Evolutionary conservation across 64 coral and sea anemone genomes (phyloP), one percentile per base, ranked within the genome.

Genomic region (Stichodactyla mertensii): DNA sequence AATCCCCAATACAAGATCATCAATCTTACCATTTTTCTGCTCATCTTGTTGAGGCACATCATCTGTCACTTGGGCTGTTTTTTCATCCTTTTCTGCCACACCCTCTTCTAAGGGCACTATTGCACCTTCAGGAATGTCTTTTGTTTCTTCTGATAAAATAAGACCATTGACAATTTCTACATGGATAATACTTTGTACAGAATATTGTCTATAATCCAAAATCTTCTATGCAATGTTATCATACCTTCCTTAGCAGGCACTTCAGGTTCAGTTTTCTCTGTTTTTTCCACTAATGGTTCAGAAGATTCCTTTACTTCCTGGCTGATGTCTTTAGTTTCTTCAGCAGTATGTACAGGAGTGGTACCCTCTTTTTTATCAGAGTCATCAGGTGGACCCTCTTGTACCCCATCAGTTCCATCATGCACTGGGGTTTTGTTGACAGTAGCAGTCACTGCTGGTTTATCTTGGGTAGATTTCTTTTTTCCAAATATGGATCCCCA

Each of bases 401-500:
- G 78, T 52, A 31, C 57, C 55, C 82, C 82, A 84, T 84, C 57
- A 57, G 45, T 55, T 7, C 55, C 57, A 57, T 60, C 82, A 84
- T 27, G 52, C 57, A 52, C 51, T 84, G n/a, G 10, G 54, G 18
- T 57, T n/a, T 84, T 51, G 0, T 51, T 60, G 28, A 7, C 19
- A 55, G 78, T 36, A 16, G 4, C 22, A 16, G 14, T 16, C 82
- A 57, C 19, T 4, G 27, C 18, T 26, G 82, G 20, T 57, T 55
- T 60, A 5, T 81, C 18, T 55, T 81, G 22, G 6, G 28, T 16
- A 52, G 82, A 84, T 15, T 6, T 84, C 27, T n/a, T 84, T 84
- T 4, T 84, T 22, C 54, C 54, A 56, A 84, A 84, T 24, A 84
- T 20, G 19, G 82, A 84, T 23, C 82, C 82, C 55, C 3, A 84